Evolutionary conservation across 2,888 invertebrate species (phyloP), one percentile per base, ranked within the genome.

Genomic region (Sceliomorpha sp.): DNA sequence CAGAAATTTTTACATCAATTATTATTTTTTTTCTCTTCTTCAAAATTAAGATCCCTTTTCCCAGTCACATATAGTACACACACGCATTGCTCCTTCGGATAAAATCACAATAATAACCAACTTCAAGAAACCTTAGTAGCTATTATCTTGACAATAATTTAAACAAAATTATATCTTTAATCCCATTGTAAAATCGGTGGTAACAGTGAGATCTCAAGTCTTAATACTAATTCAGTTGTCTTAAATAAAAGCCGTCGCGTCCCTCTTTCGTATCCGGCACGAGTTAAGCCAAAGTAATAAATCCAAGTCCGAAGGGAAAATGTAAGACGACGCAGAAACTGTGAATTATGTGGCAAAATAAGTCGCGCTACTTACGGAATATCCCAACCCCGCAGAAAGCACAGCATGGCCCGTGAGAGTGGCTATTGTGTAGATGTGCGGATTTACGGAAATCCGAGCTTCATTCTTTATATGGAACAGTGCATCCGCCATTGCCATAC

Each of bases 401-500:
- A 89, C 89, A 37, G 96, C 96, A 88, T 97, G 97, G 0, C 96
- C 96, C 4, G 97, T 97, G 60, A 98, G 90, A 8, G 98, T 98
- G 39, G 97, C 97, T 78, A 98, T 91, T 3, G 97, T 97, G 88
- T 96, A 96, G 53, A 98, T 88, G 88, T 96, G 95, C 5, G 97
- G 95, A 88, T 94, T 93, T 4, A 92, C 90, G 71, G 94, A 92
- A 68, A 90, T 89, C 8, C 91, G 76, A 2, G 96, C 96, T 82
- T n/a, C n/a, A n/a, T 93, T 93, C 84, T 91, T 93, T 88, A 93
- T 90, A 90, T 92, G 92, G 82, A 94, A 95, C 20, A 98, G 91
- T 15, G 95, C 92, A 90, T 98, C 97, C 29, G 94, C 94, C 96
- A 98, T 96, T 36, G 94, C 94, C 94, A 97, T 94, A 8, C 76